Conservation (phyloP, 2,888 invertebrate genomes). For the Drosophila testacea region DNA sequence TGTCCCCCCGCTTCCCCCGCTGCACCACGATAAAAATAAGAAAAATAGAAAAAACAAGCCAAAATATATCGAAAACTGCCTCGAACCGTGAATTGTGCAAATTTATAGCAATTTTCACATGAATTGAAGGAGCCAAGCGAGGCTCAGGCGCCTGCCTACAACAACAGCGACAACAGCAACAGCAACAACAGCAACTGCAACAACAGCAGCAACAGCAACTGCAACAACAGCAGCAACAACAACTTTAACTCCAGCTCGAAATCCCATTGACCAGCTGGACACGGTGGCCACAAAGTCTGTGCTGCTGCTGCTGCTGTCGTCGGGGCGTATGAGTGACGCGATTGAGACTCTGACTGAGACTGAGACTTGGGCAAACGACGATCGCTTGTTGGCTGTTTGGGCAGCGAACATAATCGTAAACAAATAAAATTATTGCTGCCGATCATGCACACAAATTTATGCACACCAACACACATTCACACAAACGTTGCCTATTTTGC, state of each 20-base stretch:
- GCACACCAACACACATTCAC: constrained; percentile 53
- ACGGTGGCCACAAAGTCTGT: constrained; percentile 65
- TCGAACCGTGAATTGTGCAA: constrained; percentile 52
- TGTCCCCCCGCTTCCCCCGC: constrained; percentile 10
- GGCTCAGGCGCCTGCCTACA: constrained; percentile 70
- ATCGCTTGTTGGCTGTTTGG: constrained; percentile 73
- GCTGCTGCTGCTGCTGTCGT: constrained; percentile 64
- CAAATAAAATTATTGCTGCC: constrained; percentile 82
- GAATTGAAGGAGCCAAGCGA: constrained; percentile 69
- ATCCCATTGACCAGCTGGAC: constrained; percentile 43
- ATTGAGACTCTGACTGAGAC: constrained; percentile 25
- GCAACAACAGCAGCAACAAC: constrained; percentile 12
- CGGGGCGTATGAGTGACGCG: constrained; percentile 81
- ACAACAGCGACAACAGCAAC: constrained; percentile 42
- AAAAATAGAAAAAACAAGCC: constrained; percentile 11
- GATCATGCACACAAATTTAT: constrained; percentile 81
- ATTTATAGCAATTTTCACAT: constrained; percentile 83
- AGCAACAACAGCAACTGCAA: constrained; percentile 6
- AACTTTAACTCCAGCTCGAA: constrained; percentile 9
- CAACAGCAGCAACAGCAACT: constrained; percentile 9
- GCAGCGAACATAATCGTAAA: constrained; percentile 81
- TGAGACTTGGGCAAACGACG: constrained; percentile 22
- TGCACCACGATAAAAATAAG: not conserved
- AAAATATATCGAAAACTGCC: constrained; percentile 29
- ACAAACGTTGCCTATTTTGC: constrained; percentile 61